phyloP scores from a whole-genome alignment of 2,113 vertebrate species.

The Gobio gobio region DNA sequence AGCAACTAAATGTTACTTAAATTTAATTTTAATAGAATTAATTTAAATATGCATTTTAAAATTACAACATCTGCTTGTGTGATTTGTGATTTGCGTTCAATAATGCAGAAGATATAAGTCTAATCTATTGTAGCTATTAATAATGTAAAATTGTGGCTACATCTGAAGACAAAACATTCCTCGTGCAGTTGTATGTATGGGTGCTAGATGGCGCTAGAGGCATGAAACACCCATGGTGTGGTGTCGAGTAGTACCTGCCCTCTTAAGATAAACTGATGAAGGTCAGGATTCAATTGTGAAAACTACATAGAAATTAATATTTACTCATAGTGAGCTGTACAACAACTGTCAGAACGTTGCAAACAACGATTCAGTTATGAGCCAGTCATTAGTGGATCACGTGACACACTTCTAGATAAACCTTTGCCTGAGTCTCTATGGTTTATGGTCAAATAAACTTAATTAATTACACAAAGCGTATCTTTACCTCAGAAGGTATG shows the following conservation, averaged over 20 bases:
- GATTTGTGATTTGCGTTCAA: no score
- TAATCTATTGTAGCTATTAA: background rate
- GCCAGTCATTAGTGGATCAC: background rate
- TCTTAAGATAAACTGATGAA: background rate
- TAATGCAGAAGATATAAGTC: background rate
- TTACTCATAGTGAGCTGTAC: background rate
- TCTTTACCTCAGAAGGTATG: background rate
- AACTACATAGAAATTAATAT: background rate
- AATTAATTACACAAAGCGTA: background rate
- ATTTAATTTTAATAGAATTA: no score
- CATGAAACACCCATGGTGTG: background rate
- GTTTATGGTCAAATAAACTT: background rate
- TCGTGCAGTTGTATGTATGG: background rate
- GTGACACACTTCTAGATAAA: background rate
- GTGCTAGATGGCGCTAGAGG: conserved; percentile 10
- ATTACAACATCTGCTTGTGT: background rate
- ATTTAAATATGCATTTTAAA: no score
- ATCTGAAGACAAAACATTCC: conserved; percentile 59
- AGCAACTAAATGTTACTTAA: no score
- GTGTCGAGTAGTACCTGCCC: background rate
- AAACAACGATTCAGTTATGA: background rate
- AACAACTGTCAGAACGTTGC: background rate
- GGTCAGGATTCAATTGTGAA: background rate
- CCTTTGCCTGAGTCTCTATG: background rate
- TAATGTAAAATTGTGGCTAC: background rate